Base-by-base conservation (phyloP, 2,797 vertebrate genomes). In the Lagorchestes hirsutus region DNA sequence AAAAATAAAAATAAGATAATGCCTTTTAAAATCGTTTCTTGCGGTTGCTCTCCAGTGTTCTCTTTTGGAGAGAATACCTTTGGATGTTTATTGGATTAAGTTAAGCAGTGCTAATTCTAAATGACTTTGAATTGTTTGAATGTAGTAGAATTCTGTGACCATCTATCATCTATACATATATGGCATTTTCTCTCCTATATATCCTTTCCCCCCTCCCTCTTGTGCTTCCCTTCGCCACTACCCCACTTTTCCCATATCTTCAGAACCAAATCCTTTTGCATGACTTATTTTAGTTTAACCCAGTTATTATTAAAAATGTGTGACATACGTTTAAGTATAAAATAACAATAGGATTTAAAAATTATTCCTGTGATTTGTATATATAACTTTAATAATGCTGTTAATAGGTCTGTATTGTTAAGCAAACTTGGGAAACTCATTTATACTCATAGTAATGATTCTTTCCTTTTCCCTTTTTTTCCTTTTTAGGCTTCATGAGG, bases 401-500 rank as follows among this genome's bases (percentile, higher is more conserved):
- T 11, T 50, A 46, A 50, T 50, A 87, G 40, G 3, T 27, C 22
- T 87, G 1, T 87, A 50, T 50, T 87, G 74, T 87, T 87, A 50
- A 87, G 40, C 27, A 1, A 27, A 27, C 40, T 93, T 1, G 54
- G 74, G 0, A 52, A 55, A 40, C 74, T 58, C 59, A 55, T 54
- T 92, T 5, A 0, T 93, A 31, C 29, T 59, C 92, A 27, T 16
- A 0, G n/a, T 54, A 14, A 46, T 96, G 31, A 82, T 95, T 0
- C 12, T 95, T 0, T 54, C 95, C 29, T 91, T 93, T 34, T 9
- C 87, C 8, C 46, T 82, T 28, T 96, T 94, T 92, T 93, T 14
- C 95, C 91, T 95, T 6, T 92, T 92, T 98, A 99, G 99, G 94
- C 99, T 99, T 34, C 99, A 99, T 62, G 99, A 99, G 98, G 99